Evolutionary conservation across 2,888 invertebrate species (phyloP).

Genomic region (Sicus ferrugineus): DNA sequence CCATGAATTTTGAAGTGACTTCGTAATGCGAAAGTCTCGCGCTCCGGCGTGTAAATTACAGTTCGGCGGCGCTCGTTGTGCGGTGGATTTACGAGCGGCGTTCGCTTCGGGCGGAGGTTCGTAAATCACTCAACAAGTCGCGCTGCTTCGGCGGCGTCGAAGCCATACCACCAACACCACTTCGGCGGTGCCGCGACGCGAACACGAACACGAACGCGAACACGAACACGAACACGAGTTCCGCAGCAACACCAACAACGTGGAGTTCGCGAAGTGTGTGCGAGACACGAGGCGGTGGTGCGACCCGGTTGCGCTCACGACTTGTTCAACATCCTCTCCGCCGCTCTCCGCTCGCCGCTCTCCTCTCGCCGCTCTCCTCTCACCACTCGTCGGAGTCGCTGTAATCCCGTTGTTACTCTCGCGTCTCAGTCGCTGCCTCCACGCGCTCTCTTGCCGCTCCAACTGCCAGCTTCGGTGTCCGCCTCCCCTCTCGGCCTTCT

Average conservation of each 20-base stretch:
- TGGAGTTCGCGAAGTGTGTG: background rate
- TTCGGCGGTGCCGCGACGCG: background rate
- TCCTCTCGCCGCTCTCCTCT: background rate
- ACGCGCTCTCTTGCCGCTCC: background rate
- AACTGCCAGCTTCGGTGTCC: background rate
- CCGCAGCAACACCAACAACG: background rate
- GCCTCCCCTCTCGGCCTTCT: background rate
- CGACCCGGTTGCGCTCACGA: background rate
- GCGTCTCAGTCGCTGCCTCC: background rate
- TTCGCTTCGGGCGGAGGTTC: background rate
- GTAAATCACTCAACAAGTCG: background rate
- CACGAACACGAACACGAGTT: background rate
- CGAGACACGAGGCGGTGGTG: background rate
- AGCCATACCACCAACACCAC: background rate
- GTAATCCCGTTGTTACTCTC: background rate
- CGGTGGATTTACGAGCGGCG: background rate
- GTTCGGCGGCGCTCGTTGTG: background rate
- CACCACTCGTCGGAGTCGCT: background rate
- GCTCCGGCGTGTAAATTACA: background rate
- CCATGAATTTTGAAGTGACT: background rate
- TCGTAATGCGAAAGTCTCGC: background rate
- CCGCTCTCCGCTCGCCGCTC: background rate
- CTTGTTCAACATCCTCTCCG: background rate
- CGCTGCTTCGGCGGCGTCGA: background rate
- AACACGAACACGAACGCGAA: background rate